Evolutionary conservation across 2,113 vertebrate species (phyloP).

Genomic region (Cochlearius cochlearius): DNA sequence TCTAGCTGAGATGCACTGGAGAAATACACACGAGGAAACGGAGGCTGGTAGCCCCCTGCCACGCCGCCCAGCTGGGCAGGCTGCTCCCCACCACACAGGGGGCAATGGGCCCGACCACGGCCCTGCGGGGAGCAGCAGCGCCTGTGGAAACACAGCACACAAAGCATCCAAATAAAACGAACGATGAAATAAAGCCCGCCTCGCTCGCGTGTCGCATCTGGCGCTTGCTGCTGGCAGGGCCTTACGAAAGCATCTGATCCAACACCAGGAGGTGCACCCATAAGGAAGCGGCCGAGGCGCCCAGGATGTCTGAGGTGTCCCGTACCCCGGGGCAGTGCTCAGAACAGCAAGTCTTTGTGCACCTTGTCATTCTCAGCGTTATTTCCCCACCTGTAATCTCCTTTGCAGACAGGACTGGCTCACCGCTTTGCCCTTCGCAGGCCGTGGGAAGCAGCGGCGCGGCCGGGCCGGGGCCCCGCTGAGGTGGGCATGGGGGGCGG

Average conservation of each 20-base stretch:
- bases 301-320: accelerated
- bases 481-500: not conserved
- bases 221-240: not conserved
- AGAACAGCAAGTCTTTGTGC: not conserved
- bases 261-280: accelerated
- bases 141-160: not conserved
- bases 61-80: accelerated
- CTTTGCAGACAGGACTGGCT: not conserved
- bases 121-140: not conserved
- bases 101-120: accelerated
- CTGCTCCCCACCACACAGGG: not conserved
- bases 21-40: accelerated
- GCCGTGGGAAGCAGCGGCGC: accelerated
- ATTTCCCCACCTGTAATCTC: not conserved
- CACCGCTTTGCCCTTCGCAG: accelerated
- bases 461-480: accelerated
- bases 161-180: too few relatives aligned
- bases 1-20: not conserved
- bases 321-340: accelerated
- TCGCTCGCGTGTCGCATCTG: accelerated
- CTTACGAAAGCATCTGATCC: accelerated
- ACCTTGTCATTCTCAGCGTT: not conserved
- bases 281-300: not conserved
- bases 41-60: not conserved
- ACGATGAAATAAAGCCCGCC: too few relatives aligned